phyloP scores from a whole-genome alignment of 2,797 vertebrate genomes.

The Rhadinocentrus ornatus region DNA sequence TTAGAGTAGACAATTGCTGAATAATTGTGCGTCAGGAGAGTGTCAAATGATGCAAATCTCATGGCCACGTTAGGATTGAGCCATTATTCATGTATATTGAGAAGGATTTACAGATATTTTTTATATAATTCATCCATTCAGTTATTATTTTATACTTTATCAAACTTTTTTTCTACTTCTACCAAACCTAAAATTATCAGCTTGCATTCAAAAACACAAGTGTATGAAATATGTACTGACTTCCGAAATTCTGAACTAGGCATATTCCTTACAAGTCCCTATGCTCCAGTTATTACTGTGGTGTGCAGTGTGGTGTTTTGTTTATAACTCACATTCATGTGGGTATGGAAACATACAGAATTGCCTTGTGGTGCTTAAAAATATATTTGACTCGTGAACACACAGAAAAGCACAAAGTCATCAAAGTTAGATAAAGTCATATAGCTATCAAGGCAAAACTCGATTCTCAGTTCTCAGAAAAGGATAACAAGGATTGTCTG shows the following conservation, averaged over 20 bases:
- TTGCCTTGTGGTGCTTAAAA: slow-evolving; percentile 25
- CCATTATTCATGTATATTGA: background rate
- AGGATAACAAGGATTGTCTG: slow-evolving; percentile 34
- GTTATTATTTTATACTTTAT: slow-evolving; percentile 14
- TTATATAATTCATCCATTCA: slow-evolving; percentile 7
- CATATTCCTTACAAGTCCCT: slow-evolving; percentile 47
- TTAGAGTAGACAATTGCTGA: slow-evolving; percentile 22
- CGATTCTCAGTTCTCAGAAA: slow-evolving; percentile 34
- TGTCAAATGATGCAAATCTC: background rate
- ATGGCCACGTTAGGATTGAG: background rate
- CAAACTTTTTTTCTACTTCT: slow-evolving; percentile 22
- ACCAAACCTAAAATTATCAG: slow-evolving; percentile 29
- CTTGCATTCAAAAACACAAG: slow-evolving; percentile 39
- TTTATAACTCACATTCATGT: slow-evolving; percentile 45
- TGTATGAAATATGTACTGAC: slow-evolving; percentile 43
- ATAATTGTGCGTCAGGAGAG: slow-evolving; percentile 14
- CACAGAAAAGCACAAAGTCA: slow-evolving; percentile 38
- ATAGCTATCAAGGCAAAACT: slow-evolving; percentile 42
- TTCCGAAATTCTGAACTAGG: slow-evolving; percentile 46
- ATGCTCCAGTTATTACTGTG: slow-evolving; percentile 33
- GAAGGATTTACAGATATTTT: slow-evolving; percentile 8
- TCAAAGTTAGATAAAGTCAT: slow-evolving; percentile 61
- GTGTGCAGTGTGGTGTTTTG: slow-evolving; percentile 46
- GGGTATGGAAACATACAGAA: slow-evolving; percentile 45
- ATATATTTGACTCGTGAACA: slow-evolving; percentile 27